phyloP scores from a whole-genome alignment of 2,888 invertebrate genomes.

The Osedax frankpressi region DNA sequence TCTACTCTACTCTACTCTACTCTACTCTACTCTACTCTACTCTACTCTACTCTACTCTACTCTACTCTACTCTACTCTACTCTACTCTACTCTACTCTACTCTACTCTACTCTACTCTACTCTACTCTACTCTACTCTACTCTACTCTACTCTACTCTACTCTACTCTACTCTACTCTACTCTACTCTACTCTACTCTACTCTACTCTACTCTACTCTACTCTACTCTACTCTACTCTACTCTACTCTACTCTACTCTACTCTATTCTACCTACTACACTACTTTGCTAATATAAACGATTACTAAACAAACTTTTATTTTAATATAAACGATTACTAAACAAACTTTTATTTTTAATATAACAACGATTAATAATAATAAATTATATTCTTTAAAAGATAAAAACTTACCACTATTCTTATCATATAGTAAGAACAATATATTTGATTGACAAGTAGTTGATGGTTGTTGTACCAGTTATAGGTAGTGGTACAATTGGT shows the following conservation, averaged over 20 bases:
- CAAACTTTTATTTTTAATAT: no score
- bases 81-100: conserved; percentile 13
- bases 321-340: no score
- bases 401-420: no score
- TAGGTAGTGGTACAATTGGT: no score
- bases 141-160: conserved; percentile 6
- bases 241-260: neutral
- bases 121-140: neutral
- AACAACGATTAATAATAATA: no score
- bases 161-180: conserved; percentile 14
- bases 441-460: no score
- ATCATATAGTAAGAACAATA: no score
- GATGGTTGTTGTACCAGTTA: no score
- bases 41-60: conserved; percentile 11
- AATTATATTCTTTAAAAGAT: no score
- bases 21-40: conserved; percentile 11
- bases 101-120: conserved; percentile 15
- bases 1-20: neutral
- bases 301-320: no score
- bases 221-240: conserved; percentile 8
- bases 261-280: neutral
- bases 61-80: conserved; percentile 3
- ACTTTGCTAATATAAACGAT: no score
- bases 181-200: conserved; percentile 13
- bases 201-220: conserved; percentile 15